These are phyloP conservation scores for Rousettus madagascariensis DNA, from an alignment of 2,797 vertebrate genomes.

Conservation along the genomic window DNA sequence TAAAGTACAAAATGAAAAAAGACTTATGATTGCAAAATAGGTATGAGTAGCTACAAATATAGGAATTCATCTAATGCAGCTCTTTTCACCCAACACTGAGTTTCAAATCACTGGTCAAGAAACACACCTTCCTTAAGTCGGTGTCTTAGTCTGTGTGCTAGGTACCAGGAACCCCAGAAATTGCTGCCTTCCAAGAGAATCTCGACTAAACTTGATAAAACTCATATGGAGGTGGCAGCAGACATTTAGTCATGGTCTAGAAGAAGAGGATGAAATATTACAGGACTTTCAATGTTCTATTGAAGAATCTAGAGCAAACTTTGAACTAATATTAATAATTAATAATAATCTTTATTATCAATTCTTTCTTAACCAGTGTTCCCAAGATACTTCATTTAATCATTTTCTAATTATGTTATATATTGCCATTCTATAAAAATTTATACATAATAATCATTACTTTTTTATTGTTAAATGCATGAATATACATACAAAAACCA, in stretches of 20 bases:
- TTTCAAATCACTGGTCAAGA: not conserved
- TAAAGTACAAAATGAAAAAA: not conserved
- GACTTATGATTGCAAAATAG: not conserved
- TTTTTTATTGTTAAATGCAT: constrained; percentile 6
- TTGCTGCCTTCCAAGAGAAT: not conserved
- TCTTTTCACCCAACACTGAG: not conserved
- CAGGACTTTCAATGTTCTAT: not conserved
- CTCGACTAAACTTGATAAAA: not conserved
- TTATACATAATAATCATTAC: not conserved
- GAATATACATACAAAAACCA: not conserved
- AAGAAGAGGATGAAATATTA: not conserved
- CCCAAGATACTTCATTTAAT: not conserved
- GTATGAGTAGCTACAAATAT: not conserved
- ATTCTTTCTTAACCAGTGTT: not conserved
- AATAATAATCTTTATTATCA: not conserved
- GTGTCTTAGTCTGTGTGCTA: not conserved
- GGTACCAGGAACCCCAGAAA: not conserved
- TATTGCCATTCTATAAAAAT: not conserved
- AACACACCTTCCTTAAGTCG: not conserved
- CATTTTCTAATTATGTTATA: not conserved
- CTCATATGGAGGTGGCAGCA: not conserved
- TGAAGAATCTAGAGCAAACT: not conserved
- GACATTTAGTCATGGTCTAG: not conserved
- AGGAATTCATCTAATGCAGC: not conserved
- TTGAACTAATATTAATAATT: not conserved